Evolutionary conservation across 2,797 vertebrate species (phyloP).

Genomic region (Chaenodraco wilsoni): DNA sequence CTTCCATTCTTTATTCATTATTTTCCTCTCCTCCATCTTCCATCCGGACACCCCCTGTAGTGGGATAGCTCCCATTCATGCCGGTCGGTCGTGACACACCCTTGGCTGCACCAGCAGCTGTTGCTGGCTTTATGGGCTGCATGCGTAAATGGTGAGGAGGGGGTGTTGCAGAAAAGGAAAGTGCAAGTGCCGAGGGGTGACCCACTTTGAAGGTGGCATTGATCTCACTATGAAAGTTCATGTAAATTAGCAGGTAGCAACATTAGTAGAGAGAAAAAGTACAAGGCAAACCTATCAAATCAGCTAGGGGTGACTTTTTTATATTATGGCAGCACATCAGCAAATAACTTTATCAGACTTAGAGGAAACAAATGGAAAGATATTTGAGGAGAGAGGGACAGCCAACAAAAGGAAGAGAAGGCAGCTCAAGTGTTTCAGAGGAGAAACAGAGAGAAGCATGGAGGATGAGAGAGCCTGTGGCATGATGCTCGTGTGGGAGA

Average conservation of each 20-base stretch:
- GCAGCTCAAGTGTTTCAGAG: conserved; percentile 1
- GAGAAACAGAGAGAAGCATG: conserved; percentile 10
- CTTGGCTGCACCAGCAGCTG: conserved; percentile 62
- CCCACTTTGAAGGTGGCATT: neutral
- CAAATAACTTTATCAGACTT: neutral
- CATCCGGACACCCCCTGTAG: conserved; percentile 14
- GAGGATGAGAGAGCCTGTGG: conserved; percentile 25
- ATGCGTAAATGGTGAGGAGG: conserved; percentile 5
- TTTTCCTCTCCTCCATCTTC: conserved; percentile 13
- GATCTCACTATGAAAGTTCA: neutral
- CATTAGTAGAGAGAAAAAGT: neutral
- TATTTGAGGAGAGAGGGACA: neutral
- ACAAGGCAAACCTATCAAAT: neutral
- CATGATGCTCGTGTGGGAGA: conserved; percentile 15
- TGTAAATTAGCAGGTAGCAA: conserved; percentile 5
- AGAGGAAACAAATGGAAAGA: neutral
- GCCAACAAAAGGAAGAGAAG: neutral
- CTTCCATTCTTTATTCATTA: conserved; percentile 13
- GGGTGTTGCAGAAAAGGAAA: neutral
- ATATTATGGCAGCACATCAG: neutral
- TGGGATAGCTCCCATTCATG: conserved; percentile 47
- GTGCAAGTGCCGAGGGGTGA: too few relatives aligned
- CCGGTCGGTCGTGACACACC: conserved; percentile 67
- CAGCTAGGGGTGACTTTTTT: neutral
- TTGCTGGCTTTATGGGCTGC: conserved; percentile 27